Conservation (phyloP, 2,888 invertebrate genomes). For the Cryptocheilus praepositus region DNA sequence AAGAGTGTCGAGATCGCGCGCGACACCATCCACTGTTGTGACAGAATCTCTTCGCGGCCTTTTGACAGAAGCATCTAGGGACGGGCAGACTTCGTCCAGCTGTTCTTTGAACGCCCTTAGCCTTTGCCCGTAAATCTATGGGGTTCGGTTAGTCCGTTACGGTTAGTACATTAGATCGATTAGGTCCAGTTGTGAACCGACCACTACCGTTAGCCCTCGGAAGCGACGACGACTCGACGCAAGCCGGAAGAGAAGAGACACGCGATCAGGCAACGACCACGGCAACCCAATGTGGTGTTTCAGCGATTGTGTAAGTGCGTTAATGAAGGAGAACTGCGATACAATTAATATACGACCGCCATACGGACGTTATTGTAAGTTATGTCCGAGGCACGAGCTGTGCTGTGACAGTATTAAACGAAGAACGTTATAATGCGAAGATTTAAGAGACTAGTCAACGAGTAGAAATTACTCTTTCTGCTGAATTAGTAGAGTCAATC, state of each 20-base stretch:
- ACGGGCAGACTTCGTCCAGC: constrained; percentile 88
- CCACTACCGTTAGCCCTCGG: constrained; percentile 62
- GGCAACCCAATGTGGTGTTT: constrained; percentile 61
- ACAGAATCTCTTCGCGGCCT: constrained; percentile 67
- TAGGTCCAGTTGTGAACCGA: constrained; percentile 24
- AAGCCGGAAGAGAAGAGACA: constrained; percentile 1
- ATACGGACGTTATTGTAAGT: not conserved
- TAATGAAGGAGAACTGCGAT: constrained; percentile 19
- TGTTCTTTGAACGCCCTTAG: constrained; percentile 90
- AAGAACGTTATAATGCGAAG: too few species aligned
- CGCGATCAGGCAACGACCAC: constrained; percentile 14
- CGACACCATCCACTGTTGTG: constrained; percentile 85
- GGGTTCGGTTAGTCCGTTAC: constrained; percentile 79
- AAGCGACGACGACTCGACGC: constrained; percentile 51
- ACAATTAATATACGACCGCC: constrained; percentile 6
- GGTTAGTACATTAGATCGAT: constrained; percentile 74
- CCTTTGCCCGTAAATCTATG: constrained; percentile 90
- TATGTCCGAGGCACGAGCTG: not conserved
- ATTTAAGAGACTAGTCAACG: too few species aligned
- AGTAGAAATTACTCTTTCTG: too few species aligned
- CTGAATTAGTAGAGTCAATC: too few species aligned
- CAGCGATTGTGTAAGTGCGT: constrained; percentile 15
- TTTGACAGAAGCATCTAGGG: constrained; percentile 80
- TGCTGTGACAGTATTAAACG: not conserved
- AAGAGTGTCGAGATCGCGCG: constrained; percentile 86